Evolutionary conservation across 2,797 vertebrate genomes (phyloP).

Genomic region (Trichosurus vulpecula): DNA sequence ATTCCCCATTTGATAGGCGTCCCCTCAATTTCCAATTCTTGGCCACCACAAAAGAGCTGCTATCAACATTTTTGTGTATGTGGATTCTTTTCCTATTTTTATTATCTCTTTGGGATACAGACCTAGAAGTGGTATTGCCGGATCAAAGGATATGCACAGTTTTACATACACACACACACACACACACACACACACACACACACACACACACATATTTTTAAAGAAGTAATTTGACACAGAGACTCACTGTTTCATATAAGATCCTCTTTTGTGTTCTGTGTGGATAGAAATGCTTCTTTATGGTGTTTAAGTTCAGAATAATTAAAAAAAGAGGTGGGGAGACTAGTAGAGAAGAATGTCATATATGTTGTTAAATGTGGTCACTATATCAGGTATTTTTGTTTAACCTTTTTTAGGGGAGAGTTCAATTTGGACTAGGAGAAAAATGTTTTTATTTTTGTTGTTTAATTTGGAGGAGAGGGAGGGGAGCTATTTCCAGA

Average conservation of each 20-base stretch:
- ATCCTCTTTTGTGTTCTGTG: neutral
- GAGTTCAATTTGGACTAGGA: neutral
- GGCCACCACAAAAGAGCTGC: too few species aligned
- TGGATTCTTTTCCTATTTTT: too few species aligned
- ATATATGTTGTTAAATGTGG: neutral
- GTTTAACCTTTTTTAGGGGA: neutral
- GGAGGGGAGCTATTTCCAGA: neutral
- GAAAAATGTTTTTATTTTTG: neutral
- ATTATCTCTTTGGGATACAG: too few species aligned
- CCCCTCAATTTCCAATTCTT: too few species aligned
- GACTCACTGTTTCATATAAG: neutral
- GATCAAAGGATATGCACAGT: too few species aligned
- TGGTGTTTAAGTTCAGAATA: neutral
- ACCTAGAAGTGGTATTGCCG: too few species aligned
- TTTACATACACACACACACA: too few species aligned
- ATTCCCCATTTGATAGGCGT: too few species aligned
- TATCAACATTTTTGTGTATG: too few species aligned
- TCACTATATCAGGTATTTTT: neutral
- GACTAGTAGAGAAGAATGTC: neutral
- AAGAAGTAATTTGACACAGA: neutral
- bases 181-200: too few species aligned
- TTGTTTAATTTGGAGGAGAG: neutral
- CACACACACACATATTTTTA: too few species aligned
- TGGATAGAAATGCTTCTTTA: neutral
- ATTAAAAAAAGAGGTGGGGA: neutral